Evolutionary conservation across 2,797 vertebrate species (phyloP), one percentile per base, ranked within the genome.

Genomic region (Rhinophrynus dorsalis): DNA sequence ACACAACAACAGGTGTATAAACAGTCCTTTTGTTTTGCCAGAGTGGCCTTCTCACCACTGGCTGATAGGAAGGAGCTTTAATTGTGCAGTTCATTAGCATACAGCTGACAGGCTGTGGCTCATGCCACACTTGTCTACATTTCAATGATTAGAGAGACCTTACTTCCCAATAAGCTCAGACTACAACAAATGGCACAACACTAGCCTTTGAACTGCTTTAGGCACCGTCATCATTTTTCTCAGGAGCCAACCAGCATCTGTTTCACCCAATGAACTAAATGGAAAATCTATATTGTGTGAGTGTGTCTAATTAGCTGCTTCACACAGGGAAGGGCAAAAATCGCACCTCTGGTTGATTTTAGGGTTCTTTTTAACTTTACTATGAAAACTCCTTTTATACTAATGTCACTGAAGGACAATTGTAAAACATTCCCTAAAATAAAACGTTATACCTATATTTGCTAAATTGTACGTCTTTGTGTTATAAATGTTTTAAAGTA

Each of bases 1-100:
- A 83, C 60, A 82, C 84, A 90, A n/a, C 88, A 93, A 94, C 93
- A 95, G 93, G 93, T 94, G 93, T 92, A 92, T 90, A 92, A 94
- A 94, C 89, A 92, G 87, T 75, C 87, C 91, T 94, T 94, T 94
- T 92, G 94, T 86, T 91, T 81, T 74, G 64, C 62, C n/a, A 71
- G 74, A 74, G 69, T 64, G 68, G 75, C 67, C 75, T 77, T 74
- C 75, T 87, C 81, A 80, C 84, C 75, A 78, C 83, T 78, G 83
- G 77, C 71, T 76, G 77, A 89, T 84, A 89, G 84, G 83, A 86
- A 82, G 86, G 85, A 78, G 90, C 90, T 91, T 92, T 93, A 88
- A 89, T 88, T 86, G 87, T 90, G 77, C 79, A 75, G 79, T 87
- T 91, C 80, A 91, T 95, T 95, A 94, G 76, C 94, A 95, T 95